Base-by-base conservation (phyloP, 2,113 vertebrate genomes). In the Glaucidium brasilianum region DNA sequence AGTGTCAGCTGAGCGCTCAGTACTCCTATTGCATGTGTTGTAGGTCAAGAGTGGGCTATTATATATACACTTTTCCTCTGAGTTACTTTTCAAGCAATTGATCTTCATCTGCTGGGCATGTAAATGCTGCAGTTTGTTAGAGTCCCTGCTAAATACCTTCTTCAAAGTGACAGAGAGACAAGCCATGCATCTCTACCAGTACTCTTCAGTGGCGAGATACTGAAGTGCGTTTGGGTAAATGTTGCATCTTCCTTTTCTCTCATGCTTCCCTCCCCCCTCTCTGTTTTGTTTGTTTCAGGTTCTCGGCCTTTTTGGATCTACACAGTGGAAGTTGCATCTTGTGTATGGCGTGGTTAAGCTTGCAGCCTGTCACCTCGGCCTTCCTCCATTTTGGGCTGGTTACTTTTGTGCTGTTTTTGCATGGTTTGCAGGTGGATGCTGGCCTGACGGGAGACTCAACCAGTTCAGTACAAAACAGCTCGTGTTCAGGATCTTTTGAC, bases 261-360 rank as follows among this genome's bases (percentile, higher is more conserved):
- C 96, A 98, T 81, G 92, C 86, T 97, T 98, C 96, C 93, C 91
- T 97, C 69, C 95, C 66, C 55, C 97, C 80, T 98, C 97, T 98
- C 94, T 96, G 85, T 97, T 98, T 96, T 94, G 95, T 97, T 95
- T 94, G 88, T 97, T 97, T 82, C 97, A 98, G 98, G 97, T 98
- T 95, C 96, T 95, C 35, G 76, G 94, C 95, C 92, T 92, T 94
- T 82, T 95, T 98, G 97, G 97, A 96, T 97, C 97, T 96, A 90
- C 85, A 72, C 95, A 97, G 97, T 97, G 88, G 97, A 96, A 86
- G 94, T 78, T 96, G 98, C 98, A 96, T 97, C 97, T 98, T 96
- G 98, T 99, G 99, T 98, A 99, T 99, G 99, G 99, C 99, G 99
- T 99, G 98, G 98, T 98, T 99, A 99, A 98, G 98, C 98, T 98